These are phyloP conservation scores for Pemphredon lugubris DNA, from an alignment of 2,888 invertebrate genomes.

Conservation along the genomic window DNA sequence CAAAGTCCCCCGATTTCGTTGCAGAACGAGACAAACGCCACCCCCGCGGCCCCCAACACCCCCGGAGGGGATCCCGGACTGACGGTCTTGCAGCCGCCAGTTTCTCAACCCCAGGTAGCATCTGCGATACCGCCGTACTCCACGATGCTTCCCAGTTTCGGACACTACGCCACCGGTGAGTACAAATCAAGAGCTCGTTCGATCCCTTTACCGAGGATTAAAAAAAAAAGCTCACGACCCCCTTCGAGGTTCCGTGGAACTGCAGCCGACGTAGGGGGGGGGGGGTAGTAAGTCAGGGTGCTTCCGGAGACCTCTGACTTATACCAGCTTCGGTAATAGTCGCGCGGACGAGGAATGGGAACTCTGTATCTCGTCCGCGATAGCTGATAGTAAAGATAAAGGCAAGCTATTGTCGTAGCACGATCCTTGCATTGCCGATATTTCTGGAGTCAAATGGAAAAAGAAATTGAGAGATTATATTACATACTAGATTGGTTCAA, in stretches of 20 bases:
- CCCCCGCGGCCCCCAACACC: conserved; percentile 79
- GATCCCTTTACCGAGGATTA: conserved; percentile 29
- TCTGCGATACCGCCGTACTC: conserved; percentile 83
- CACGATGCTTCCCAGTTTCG: conserved; percentile 87
- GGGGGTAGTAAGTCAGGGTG: conserved; percentile 57
- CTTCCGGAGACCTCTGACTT: conserved; percentile 46
- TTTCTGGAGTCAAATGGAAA: too few relatives aligned
- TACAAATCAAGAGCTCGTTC: conserved; percentile 64
- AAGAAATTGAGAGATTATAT: too few relatives aligned
- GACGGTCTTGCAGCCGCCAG: conserved; percentile 85
- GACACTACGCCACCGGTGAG: conserved; percentile 87
- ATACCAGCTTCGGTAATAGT: conserved; percentile 29
- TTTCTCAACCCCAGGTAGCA: conserved; percentile 80
- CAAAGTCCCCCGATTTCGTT: conserved; percentile 79
- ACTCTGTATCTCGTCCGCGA: neutral
- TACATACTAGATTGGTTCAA: too few relatives aligned
- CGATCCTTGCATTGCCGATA: too few relatives aligned
- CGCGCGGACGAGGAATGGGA: too few relatives aligned
- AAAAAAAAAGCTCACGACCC: conserved; percentile 14
- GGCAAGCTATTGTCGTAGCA: too few relatives aligned
- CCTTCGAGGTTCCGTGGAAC: conserved; percentile 15
- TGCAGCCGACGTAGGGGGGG: conserved; percentile 41
- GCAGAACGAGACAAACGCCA: conserved; percentile 79
- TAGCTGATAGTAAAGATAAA: neutral
- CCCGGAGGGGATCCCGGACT: conserved; percentile 79